Conservation (phyloP, 2,797 vertebrate genomes). For the Acanthurus lineatus region DNA sequence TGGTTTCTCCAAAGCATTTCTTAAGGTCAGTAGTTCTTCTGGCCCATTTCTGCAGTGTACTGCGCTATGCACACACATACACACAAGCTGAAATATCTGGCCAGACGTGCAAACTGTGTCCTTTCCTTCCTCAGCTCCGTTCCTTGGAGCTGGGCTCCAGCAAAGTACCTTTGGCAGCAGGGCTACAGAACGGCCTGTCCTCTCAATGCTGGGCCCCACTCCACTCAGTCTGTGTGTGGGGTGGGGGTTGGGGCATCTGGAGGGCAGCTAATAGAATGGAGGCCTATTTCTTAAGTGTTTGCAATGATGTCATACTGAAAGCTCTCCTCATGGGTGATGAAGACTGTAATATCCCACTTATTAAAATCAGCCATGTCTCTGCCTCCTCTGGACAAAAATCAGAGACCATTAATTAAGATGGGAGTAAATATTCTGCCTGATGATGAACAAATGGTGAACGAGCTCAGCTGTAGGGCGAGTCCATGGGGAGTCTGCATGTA, state of each 20-base stretch:
- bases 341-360: not conserved
- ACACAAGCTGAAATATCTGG: slow-evolving; percentile 43
- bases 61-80: slow-evolving; percentile 31
- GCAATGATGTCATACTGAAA: slow-evolving; percentile 32
- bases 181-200: slow-evolving; percentile 72
- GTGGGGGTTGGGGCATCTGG: slow-evolving; percentile 53
- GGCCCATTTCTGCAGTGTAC: slow-evolving; percentile 25
- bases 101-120: slow-evolving; percentile 52
- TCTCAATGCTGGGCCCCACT: slow-evolving; percentile 58
- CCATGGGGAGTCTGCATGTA: slow-evolving; percentile 43
- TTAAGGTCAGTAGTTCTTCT: slow-evolving; percentile 31
- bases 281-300: slow-evolving; percentile 26
- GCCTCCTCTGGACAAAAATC: slow-evolving; percentile 13
- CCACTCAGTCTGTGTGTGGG: slow-evolving; percentile 57
- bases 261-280: slow-evolving; percentile 50
- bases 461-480: slow-evolving; percentile 33
- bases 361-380: slow-evolving; percentile 9
- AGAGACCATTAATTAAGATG: slow-evolving; percentile 20
- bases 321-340: not conserved
- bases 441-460: slow-evolving; percentile 56
- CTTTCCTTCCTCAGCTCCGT: slow-evolving; percentile 46
- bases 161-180: slow-evolving; percentile 74
- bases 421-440: slow-evolving; percentile 39
- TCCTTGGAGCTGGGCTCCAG: slow-evolving; percentile 55
- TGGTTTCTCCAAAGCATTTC: slow-evolving; percentile 17